Evolutionary conservation across 2,888 invertebrate species (phyloP).

Genomic region (Troglohyphantes excavatus): DNA sequence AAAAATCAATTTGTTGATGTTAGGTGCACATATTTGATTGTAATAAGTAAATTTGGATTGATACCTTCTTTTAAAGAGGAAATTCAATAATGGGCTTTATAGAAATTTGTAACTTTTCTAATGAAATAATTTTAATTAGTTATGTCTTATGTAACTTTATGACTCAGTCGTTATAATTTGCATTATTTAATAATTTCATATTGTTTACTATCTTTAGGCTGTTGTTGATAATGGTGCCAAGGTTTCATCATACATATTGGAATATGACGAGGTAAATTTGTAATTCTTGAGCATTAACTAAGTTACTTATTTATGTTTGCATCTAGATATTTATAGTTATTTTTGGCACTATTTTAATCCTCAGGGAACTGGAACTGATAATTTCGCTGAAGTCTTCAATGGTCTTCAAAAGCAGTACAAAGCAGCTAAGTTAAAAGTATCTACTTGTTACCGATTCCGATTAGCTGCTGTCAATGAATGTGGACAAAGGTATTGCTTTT

Average conservation of each 20-base stretch:
- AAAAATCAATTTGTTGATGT: not conserved
- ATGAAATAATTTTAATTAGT: no score
- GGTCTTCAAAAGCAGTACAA: conserved; percentile 90
- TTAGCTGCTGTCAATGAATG: conserved; percentile 91
- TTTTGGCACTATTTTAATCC: conserved; percentile 15
- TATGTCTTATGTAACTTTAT: no score
- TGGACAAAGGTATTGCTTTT: conserved; percentile 85
- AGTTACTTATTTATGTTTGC: not conserved
- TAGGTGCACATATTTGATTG: no score
- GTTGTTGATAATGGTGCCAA: conserved; percentile 91
- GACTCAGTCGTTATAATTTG: no score
- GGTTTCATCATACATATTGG: conserved; percentile 89
- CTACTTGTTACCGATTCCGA: conserved; percentile 91
- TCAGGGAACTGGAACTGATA: conserved; percentile 84
- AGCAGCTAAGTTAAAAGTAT: conserved; percentile 89
- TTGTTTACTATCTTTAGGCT: conserved; percentile 82
- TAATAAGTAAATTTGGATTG: no score
- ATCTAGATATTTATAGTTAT: not conserved
- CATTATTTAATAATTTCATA: no score
- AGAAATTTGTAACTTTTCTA: no score
- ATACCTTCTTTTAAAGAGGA: no score
- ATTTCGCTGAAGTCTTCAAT: conserved; percentile 88
- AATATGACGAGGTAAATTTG: conserved; percentile 85
- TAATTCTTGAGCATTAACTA: not conserved
- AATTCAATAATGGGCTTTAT: no score